These are phyloP conservation scores for Agrenia bidenticulata DNA, from an alignment of 2,888 invertebrate species.

Conservation along the genomic window DNA sequence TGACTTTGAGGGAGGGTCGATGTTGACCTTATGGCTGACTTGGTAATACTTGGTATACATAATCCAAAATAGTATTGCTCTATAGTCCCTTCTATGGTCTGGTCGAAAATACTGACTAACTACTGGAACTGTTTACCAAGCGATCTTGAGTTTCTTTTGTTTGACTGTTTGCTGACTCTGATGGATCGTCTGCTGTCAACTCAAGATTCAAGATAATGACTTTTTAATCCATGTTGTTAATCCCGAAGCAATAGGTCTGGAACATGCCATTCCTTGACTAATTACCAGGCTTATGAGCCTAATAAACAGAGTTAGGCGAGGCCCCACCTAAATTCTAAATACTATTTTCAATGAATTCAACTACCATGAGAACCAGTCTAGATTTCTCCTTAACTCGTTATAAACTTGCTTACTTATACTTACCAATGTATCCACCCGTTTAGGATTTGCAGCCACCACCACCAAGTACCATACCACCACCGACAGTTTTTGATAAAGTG, in stretches of 20 bases:
- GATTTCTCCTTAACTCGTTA: no score
- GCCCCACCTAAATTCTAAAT: background rate
- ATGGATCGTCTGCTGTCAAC: constrained; percentile 26
- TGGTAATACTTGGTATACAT: no score
- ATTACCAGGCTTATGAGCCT: constrained; percentile 14
- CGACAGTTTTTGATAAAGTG: no score
- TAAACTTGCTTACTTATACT: no score
- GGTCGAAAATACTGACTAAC: background rate
- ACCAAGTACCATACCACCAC: no score
- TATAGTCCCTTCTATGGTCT: no score
- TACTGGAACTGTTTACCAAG: constrained; percentile 15
- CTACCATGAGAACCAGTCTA: no score
- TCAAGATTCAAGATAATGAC: constrained; percentile 26
- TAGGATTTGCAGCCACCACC: no score
- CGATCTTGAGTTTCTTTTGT: constrained; percentile 22
- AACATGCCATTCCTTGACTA: constrained; percentile 23
- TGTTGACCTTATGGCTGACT: background rate
- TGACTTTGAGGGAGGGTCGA: constrained; percentile 16
- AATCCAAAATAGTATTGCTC: no score
- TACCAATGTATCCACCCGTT: no score
- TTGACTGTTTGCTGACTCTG: constrained; percentile 26
- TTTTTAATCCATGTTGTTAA: constrained; percentile 25
- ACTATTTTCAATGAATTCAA: no score
- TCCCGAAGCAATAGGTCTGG: constrained; percentile 19
- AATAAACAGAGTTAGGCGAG: background rate